A percentile compares a stretch with the other conserved stretches of the same genome.
Evolutionary conservation across 2,113 vertebrate genomes (phyloP).

Genomic region (Microtus oregoni): DNA sequence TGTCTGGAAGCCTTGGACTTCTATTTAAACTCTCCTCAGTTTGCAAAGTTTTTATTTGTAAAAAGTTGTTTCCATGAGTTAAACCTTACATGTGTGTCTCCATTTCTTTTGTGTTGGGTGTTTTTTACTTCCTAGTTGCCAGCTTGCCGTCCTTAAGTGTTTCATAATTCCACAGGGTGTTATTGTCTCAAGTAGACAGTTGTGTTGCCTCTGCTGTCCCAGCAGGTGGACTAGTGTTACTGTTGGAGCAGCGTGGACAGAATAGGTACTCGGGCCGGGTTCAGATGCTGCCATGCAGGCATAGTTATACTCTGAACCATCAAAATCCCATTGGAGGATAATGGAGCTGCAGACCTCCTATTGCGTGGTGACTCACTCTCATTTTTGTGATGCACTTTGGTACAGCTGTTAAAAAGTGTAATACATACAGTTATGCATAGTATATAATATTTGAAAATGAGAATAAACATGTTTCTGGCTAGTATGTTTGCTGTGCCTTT

Average conservation of each 20-base stretch:
- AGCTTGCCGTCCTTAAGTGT: neutral
- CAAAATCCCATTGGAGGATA: neutral
- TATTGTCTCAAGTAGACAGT: neutral
- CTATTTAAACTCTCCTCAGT: neutral
- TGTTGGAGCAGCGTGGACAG: neutral
- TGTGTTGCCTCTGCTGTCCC: neutral
- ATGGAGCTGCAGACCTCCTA: neutral
- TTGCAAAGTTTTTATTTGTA: slow-evolving; percentile 4
- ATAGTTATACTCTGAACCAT: too few species aligned
- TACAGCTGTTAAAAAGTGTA: neutral
- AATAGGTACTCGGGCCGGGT: neutral
- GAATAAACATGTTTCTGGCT: neutral
- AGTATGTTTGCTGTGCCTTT: neutral
- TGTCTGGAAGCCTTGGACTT: neutral
- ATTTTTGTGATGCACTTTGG: neutral
- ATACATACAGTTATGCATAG: neutral
- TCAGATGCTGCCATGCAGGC: neutral
- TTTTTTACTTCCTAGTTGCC: neutral
- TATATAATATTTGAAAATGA: neutral
- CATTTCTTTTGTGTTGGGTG: neutral
- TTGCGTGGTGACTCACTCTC: neutral
- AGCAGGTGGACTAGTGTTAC: neutral
- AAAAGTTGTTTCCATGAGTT: slow-evolving; percentile 46
- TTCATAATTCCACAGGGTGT: neutral
- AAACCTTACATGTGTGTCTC: neutral